Percentiles rank a stretch among this genome's conserved stretches.
Evolutionary conservation across 2,888 invertebrate species (phyloP).

Genomic region (Cataglyphis rosenhaueri): DNA sequence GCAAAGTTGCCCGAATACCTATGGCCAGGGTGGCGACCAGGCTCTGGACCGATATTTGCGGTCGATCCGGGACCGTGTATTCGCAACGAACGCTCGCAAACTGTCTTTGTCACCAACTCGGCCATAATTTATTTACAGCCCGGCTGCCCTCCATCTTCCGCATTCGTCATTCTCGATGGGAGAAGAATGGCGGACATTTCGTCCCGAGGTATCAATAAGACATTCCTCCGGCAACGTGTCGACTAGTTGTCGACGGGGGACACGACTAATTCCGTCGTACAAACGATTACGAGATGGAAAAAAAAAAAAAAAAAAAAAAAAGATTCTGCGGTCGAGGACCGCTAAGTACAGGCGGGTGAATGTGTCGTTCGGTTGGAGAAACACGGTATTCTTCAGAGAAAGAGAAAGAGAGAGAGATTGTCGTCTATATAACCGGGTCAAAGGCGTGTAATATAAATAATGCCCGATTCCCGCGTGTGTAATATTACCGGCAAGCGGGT

Average conservation of each 20-base stretch:
- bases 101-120: constrained; percentile 32
- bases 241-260: neutral
- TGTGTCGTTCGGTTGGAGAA: constrained; percentile 33
- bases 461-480: constrained; percentile 4
- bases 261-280: constrained; percentile 7
- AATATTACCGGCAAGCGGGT: constrained; percentile 23
- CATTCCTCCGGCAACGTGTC: constrained; percentile 7
- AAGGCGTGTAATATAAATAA: constrained; percentile 39
- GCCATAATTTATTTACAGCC: constrained; percentile 27
- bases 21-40: neutral
- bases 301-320: constrained; percentile 36
- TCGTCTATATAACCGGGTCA: constrained; percentile 46
- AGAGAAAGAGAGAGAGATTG: constrained; percentile 34
- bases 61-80: constrained; percentile 7
- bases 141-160: constrained; percentile 38
- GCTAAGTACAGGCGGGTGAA: constrained; percentile 22
- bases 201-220: constrained; percentile 12
- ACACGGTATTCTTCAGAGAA: constrained; percentile 21
- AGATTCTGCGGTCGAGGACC: constrained; percentile 51
- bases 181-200: constrained; percentile 6
- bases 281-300: constrained; percentile 37
- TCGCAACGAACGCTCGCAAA: neutral
- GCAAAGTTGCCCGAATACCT: constrained; percentile 31
- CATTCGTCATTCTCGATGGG: constrained; percentile 18
- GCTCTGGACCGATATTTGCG: constrained; percentile 29